Evolutionary conservation across 2,113 vertebrate species (phyloP), one percentile per base, ranked within the genome.

Genomic region (Zootoca vivipara): DNA sequence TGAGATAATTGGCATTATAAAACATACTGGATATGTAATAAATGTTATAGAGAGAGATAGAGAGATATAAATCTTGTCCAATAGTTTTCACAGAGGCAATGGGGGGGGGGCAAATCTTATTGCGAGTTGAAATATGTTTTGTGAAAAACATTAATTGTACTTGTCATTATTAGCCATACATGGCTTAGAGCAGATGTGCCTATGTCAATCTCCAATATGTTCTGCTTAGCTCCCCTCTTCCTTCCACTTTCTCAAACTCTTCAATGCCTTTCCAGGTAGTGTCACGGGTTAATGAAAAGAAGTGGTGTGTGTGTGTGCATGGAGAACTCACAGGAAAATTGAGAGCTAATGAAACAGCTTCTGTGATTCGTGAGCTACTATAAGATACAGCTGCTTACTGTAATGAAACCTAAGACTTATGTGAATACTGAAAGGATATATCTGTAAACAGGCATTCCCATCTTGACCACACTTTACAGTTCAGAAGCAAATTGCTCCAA

Each of bases 221-320:
- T 72, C 26, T 62, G 69, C 62, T 83, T 22, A 40, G 38, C 72
- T 40, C 78, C 80, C 62, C 7, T 90, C 35, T 85, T 82, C 58
- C 65, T 64, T 87, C 79, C n/a, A 10, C 58, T 62, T 62, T 15
- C 58, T 78, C 86, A 87, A 90, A 56, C 75, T 93, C 75, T 92
- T 93, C 89, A 93, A 92, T 89, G 56, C 89, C 87, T 90, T 90
- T 92, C 92, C 92, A 92, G 92, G 40, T 92, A 90, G 91, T 94
- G 92, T 93, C 91, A 93, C 89, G 94, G 90, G 88, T 93, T 94
- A 91, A 87, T 85, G 90, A 92, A 92, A 89, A 86, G 33, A 85
- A 87, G 88, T 85, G n/a, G n/a, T n/a, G n/a, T n/a, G n/a, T n/a
- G n/a, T n/a, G n/a, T n/a, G 35, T 46, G 24, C 89, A 85, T 65